Percentiles rank a stretch among this genome's conserved stretches.
These are phyloP conservation scores for Margarornis squamiger DNA, from an alignment of 2,797 vertebrate species.

Conservation along the genomic window DNA sequence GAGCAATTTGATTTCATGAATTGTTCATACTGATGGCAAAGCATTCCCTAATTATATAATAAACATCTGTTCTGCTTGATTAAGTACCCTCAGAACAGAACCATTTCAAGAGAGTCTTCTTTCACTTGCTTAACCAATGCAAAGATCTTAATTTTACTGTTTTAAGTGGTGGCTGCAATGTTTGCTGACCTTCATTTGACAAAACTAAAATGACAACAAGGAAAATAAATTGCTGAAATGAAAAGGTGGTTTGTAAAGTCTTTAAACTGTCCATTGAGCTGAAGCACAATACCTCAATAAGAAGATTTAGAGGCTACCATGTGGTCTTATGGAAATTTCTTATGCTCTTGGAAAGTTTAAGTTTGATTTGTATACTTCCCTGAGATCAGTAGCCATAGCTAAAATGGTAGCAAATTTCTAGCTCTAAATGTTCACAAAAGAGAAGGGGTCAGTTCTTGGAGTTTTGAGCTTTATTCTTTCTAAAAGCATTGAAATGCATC, in stretches of 20 bases:
- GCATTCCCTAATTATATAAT: conserved; percentile 37
- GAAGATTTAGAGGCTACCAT: background rate
- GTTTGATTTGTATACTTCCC: conserved; percentile 22
- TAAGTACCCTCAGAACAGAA: conserved; percentile 38
- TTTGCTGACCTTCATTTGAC: conserved; percentile 23
- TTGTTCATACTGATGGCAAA: conserved; percentile 37
- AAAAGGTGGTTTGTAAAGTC: conserved; percentile 29
- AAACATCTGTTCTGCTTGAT: conserved; percentile 61
- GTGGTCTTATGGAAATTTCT: conserved; percentile 18
- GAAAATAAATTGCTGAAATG: conserved; percentile 47
- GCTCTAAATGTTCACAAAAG: background rate
- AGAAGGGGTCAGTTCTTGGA: background rate
- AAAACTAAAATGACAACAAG: conserved; percentile 31
- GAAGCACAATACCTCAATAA: conserved; percentile 25
- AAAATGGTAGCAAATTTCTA: background rate
- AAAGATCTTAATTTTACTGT: conserved; percentile 16
- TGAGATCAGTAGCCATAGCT: background rate
- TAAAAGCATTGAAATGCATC: background rate
- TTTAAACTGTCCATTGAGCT: conserved; percentile 36
- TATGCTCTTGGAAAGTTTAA: background rate
- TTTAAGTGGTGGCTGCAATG: background rate
- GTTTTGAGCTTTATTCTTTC: background rate
- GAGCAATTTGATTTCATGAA: conserved; percentile 50
- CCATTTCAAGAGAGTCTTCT: background rate
- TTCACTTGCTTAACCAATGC: conserved; percentile 20